Evolutionary conservation across 2,888 invertebrate genomes (phyloP), one percentile per base, ranked within the genome.

Genomic region (Lutraria lutraria): DNA sequence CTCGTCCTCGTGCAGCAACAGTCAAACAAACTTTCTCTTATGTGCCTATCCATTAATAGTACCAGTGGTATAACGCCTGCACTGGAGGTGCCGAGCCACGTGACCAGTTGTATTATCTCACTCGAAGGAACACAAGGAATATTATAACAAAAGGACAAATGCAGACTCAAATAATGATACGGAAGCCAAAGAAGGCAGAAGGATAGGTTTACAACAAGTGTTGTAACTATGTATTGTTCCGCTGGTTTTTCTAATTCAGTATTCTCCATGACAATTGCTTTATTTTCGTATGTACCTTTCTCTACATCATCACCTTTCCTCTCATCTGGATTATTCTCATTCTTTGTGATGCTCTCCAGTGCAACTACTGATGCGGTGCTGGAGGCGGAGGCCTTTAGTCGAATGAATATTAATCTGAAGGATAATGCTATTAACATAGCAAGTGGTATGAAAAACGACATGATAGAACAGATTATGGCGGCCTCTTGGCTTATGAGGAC

Each of bases 151-250:
- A 88, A 43, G 0, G 91, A 76, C 34, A 89, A 54, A 31, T 88
- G 16, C 12, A 91, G 43, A 34, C 83, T 88, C 4, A 90, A 76
- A 52, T 76, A 87, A 29, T 91, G 91, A 79, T 83, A 91, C 8
- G 91, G 91, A 63, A 91, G 89, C 91, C 91, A 91, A 81, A 90
- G 85, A 10, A 81, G 79, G 13, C 79, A 56, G 43, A 88, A 85
- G 12, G 85, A 29, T 8, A 88, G 31, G 76, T 82, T 89, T 4
- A 88, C 76, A 4, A 87, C 53, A 85, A 88, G 89, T 29, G 89
- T 16, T 31, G 86, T 76, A 6, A 81, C 25, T 12, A 88, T 72
- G 25, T 83, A 0, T 16, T 43, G 31, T n/a, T 60, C 53, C 19
- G 21, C 25, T 63, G 76, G 52, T 84, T 19, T 29, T 43, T n/a